phyloP scores from a whole-genome alignment of 2,888 invertebrate species.

The Drosophila falleni region DNA sequence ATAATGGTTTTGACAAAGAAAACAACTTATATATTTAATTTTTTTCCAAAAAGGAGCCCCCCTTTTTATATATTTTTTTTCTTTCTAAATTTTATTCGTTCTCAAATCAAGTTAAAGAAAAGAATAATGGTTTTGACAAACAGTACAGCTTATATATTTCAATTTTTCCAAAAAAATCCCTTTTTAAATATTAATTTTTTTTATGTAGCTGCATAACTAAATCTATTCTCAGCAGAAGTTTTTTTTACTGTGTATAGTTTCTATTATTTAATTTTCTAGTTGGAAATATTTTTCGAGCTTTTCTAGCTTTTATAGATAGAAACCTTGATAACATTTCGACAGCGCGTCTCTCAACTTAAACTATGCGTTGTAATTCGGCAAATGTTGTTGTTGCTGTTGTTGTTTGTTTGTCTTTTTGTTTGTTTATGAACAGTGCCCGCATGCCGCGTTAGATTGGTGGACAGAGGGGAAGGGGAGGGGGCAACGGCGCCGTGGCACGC shows the following conservation, averaged over 20 bases:
- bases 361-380: conserved; percentile 27
- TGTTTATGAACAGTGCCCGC: conserved; percentile 70
- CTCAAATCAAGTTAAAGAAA: too few species aligned
- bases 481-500: conserved; percentile 66
- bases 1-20: too few species aligned
- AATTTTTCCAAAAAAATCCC: too few species aligned
- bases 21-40: too few species aligned
- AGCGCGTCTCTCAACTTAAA: conserved; percentile 37
- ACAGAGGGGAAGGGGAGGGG: background rate
- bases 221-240: background rate
- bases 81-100: background rate
- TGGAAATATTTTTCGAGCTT: conserved; percentile 18
- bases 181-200: too few species aligned
- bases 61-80: too few species aligned
- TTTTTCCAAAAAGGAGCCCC: too few species aligned
- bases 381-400: conserved; percentile 29
- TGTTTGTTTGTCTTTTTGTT: conserved; percentile 42
- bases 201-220: background rate
- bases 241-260: background rate
- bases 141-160: too few species aligned
- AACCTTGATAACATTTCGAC: conserved; percentile 60
- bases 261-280: background rate
- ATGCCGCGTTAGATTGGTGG: conserved; percentile 19
- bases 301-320: conserved; percentile 13
- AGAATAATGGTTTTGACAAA: too few species aligned